Evolutionary conservation across 2,113 vertebrate species (phyloP).

Genomic region (Pungitius pungitius): DNA sequence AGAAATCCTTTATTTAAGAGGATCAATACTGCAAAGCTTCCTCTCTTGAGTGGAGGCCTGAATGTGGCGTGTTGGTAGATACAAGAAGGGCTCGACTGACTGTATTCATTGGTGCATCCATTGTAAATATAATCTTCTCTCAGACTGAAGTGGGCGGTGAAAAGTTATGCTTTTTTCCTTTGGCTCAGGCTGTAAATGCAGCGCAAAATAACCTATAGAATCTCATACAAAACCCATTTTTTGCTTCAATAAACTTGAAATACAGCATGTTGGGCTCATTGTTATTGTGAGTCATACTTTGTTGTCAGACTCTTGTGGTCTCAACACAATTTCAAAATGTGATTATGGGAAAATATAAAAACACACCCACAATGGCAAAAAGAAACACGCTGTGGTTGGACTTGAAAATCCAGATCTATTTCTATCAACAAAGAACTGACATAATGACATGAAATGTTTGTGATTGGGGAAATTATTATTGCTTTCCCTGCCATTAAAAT

Average conservation of each 20-base stretch:
- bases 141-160: slow-evolving; percentile 8
- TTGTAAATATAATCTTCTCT: slow-evolving; percentile 20
- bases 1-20: slow-evolving; percentile 21
- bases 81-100: background rate
- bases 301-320: slow-evolving; percentile 14
- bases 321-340: slow-evolving; percentile 1
- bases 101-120: background rate
- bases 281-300: slow-evolving; percentile 8
- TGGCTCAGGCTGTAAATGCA: slow-evolving; percentile 5
- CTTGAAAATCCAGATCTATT: background rate
- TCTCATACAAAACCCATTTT: slow-evolving; percentile 4
- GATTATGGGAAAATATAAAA: slow-evolving; percentile 17
- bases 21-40: slow-evolving; percentile 36
- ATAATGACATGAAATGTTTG: background rate
- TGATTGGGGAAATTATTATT: background rate
- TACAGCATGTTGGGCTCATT: background rate
- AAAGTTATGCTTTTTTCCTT: slow-evolving; percentile 14
- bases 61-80: slow-evolving; percentile 23
- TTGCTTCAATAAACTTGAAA: slow-evolving; percentile 1
- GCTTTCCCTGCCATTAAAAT: background rate
- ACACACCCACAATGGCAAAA: background rate
- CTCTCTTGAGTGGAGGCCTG: slow-evolving; percentile 11
- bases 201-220: slow-evolving; percentile 7
- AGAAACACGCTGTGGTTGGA: slow-evolving; percentile 5
- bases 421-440: background rate